Evolutionary conservation across 2,797 vertebrate species (phyloP).

Genomic region (Dendrocincla tyrannina): DNA sequence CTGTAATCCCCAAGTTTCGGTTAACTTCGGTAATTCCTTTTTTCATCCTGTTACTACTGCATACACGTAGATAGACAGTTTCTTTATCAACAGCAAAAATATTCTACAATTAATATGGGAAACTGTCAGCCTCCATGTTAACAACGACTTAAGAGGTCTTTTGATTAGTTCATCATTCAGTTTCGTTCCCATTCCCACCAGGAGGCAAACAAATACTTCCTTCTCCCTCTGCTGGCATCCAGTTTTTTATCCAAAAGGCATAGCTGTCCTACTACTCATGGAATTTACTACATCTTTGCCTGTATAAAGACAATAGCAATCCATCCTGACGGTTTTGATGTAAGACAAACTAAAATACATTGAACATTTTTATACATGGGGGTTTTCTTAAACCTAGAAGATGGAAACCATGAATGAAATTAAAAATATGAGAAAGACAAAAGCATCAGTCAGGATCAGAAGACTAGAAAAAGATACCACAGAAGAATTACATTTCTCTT

Average conservation of each 20-base stretch:
- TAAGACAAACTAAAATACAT: neutral
- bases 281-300: neutral
- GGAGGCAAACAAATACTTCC: neutral
- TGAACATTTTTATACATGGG: neutral
- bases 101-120: neutral
- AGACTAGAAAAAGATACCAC: neutral
- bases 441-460: neutral
- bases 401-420: neutral
- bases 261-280: neutral
- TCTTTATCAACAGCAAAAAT: neutral
- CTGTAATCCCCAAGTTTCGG: neutral
- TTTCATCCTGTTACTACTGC: neutral
- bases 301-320: neutral
- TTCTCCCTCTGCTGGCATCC: neutral
- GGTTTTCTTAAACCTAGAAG: neutral
- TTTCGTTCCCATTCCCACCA: neutral
- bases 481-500: neutral
- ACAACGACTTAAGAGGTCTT: neutral
- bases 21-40: neutral
- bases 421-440: neutral
- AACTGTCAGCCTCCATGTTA: neutral
- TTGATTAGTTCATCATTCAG: neutral
- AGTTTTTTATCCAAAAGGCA: neutral
- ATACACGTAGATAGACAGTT: neutral
- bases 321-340: neutral